A percentile compares a stretch with the other conserved stretches of the same genome.
These are phyloP conservation scores for Rhinoderma darwinii DNA, from an alignment of 2,113 vertebrate genomes.

Conservation along the genomic window DNA sequence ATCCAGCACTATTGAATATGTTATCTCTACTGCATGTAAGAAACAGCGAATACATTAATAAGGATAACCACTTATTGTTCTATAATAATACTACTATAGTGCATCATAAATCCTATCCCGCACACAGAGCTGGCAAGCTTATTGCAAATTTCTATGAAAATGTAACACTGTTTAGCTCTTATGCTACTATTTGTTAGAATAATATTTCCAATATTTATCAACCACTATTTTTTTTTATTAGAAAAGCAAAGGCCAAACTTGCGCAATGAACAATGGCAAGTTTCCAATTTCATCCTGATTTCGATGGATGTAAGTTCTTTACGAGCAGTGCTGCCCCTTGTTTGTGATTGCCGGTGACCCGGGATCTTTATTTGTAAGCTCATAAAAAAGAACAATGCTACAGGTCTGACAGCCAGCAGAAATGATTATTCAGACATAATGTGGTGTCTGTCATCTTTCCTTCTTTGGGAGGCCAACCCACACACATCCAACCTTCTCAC, in stretches of 20 bases:
- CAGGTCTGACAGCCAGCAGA: not conserved
- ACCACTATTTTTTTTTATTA: not conserved
- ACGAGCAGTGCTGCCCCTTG: not conserved
- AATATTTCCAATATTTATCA: not conserved
- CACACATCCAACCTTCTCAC: not conserved
- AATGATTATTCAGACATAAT: not conserved
- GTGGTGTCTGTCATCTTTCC: not conserved
- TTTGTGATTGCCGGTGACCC: not conserved
- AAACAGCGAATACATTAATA: no score
- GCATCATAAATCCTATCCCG: no score
- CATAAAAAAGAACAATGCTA: slow-evolving; percentile 7
- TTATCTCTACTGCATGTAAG: no score
- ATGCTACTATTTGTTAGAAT: not conserved
- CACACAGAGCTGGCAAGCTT: no score
- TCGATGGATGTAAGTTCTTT: not conserved
- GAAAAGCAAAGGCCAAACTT: slow-evolving; percentile 20
- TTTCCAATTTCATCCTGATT: not conserved
- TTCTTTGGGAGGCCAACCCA: accelerated
- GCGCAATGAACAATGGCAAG: not conserved
- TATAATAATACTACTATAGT: no score
- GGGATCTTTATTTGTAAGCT: slow-evolving; percentile 32
- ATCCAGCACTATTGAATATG: no score
- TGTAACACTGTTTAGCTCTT: no score
- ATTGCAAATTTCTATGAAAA: no score
- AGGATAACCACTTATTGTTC: no score